A percentile compares a stretch with the other conserved stretches of the same genome.
Conservation (phyloP, 2,113 vertebrate genomes). For the Callionymus lyra region DNA sequence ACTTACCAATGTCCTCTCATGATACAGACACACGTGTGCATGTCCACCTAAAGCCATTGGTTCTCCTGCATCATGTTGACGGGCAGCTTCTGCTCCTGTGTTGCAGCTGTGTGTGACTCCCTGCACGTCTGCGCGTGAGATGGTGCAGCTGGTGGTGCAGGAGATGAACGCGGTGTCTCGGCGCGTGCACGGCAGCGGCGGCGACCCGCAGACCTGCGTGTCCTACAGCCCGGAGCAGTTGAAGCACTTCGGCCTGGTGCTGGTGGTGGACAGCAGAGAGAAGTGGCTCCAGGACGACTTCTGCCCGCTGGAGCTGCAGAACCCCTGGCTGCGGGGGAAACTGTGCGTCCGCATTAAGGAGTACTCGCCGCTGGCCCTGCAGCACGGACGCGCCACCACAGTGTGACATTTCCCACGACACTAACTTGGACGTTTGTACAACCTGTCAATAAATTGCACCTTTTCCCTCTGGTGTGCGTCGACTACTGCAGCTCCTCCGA, state of each 20-base stretch:
- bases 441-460: slow-evolving; percentile 5
- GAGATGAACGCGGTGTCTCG: slow-evolving; percentile 74
- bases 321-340: slow-evolving; percentile 68
- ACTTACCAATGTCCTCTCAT: no score
- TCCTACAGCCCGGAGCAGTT: slow-evolving; percentile 76
- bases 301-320: slow-evolving; percentile 75
- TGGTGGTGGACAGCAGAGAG: slow-evolving; percentile 66
- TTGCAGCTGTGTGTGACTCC: slow-evolving; percentile 74
- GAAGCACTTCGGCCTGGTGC: slow-evolving; percentile 78
- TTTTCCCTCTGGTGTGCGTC: slow-evolving; percentile 8
- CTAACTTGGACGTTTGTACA: slow-evolving; percentile 8
- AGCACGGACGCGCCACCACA: slow-evolving; percentile 74
- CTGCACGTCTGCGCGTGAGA: slow-evolving; percentile 71
- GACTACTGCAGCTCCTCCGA: slow-evolving; percentile 11
- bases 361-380: slow-evolving; percentile 74
- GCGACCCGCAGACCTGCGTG: slow-evolving; percentile 43
- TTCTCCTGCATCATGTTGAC: no score
- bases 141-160: slow-evolving; percentile 80
- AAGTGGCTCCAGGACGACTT: slow-evolving; percentile 81
- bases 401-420: slow-evolving; percentile 61
- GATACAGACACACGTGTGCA: no score
- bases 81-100: neutral
- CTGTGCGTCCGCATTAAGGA: slow-evolving; percentile 81
- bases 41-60: no score
- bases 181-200: slow-evolving; percentile 42